Base-by-base conservation (phyloP, 2,797 vertebrate species). In the Eutrigla gurnardus region DNA sequence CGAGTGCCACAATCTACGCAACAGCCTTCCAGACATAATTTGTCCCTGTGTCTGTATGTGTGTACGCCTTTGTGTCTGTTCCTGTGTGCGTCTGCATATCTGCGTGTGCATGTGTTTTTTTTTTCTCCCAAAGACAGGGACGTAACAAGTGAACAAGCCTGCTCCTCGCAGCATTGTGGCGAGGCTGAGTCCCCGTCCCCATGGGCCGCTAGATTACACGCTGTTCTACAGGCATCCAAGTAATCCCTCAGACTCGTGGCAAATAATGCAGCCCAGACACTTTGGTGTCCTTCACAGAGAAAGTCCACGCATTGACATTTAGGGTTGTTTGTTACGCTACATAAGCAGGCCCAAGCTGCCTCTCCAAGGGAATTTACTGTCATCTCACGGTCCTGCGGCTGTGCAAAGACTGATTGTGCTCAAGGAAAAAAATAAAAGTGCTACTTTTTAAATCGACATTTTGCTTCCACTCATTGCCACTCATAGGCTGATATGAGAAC, bases 121-220 rank as follows among this genome's bases (percentile, higher is more conserved):
- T 25, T 25, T 25, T 25, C n/a, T 25, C 67, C 70, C 68, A 88
- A 80, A 88, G 86, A 88, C 76, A 55, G 78, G 69, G 83, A 87
- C 85, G 93, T 89, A 92, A 88, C 84, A 82, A 88, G 89, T 80
- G 77, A 93, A 83, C 87, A 83, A 90, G 84, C 83, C 88, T 80
- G 81, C 91, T 88, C 68, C 78, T 87, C 58, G 53, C 71, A 84
- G 77, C 84, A 88, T 90, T 93, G 89, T 92, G 81, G 80, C 39
- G 60, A 86, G 86, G 84, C 90, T 90, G 89, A 93, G 86, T 91
- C 89, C 81, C 70, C 25, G 78, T 95, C 94, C 94, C 95, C 75
- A 75, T 69, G 78, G 94, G 90, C 92, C 71, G 82, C 76, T 90
- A 94, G 94, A 95, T 95, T 95, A 95, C 93, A 94, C 85, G 91